Evolutionary conservation across 2,888 invertebrate genomes (phyloP).

Genomic region (Zaprionus obscuricornis): DNA sequence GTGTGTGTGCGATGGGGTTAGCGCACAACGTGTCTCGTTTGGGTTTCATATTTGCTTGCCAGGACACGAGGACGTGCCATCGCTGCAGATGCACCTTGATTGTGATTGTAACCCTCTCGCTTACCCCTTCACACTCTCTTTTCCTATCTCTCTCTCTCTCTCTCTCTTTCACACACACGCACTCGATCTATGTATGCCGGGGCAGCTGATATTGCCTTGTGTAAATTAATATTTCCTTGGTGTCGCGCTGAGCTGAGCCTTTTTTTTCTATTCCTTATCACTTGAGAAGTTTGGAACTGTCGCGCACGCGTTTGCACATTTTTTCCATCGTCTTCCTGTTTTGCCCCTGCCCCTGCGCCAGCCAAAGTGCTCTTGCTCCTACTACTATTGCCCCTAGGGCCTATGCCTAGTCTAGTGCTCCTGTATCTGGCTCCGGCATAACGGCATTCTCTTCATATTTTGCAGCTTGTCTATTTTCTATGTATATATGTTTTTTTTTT

Average conservation of each 20-base stretch:
- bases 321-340: constrained; percentile 60
- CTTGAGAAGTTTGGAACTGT: constrained; percentile 26
- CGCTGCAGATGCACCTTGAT: constrained; percentile 66
- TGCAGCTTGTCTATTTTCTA: constrained; percentile 65
- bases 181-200: too few relatives aligned
- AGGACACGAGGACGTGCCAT: constrained; percentile 59
- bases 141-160: background rate
- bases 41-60: constrained; percentile 57
- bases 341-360: constrained; percentile 3
- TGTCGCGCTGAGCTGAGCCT: constrained; percentile 38
- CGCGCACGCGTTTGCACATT: constrained; percentile 73
- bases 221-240: constrained; percentile 72
- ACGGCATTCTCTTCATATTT: constrained; percentile 41
- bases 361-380: background rate
- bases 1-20: constrained; percentile 61
- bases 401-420: background rate
- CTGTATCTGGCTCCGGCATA: constrained; percentile 15
- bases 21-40: constrained; percentile 26
- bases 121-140: too few relatives aligned
- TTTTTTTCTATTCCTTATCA: constrained; percentile 50
- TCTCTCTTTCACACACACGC: constrained; percentile 60
- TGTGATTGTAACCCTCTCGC: too few relatives aligned
- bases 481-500: background rate
- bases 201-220: constrained; percentile 65
- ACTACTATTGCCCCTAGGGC: background rate